Conservation (phyloP, 2,113 vertebrate species). For the Rhynchopsitta pachyrhyncha region DNA sequence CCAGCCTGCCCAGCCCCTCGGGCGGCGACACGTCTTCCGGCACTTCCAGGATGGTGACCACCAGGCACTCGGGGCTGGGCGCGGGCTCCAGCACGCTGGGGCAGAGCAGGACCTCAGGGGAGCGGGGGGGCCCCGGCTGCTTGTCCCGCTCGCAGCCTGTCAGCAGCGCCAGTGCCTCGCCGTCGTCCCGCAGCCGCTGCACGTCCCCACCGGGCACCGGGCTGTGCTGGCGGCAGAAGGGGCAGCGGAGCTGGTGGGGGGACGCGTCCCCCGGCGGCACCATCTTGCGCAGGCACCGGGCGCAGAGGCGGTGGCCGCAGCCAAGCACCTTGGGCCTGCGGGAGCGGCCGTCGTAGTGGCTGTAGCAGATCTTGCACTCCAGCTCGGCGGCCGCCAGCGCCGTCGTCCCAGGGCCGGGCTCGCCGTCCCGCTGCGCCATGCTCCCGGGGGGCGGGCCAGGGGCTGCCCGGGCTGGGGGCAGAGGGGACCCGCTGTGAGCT, state of each 20-base stretch:
- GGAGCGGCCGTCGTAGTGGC: constrained; percentile 76
- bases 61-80: constrained; percentile 78
- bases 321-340: constrained; percentile 81
- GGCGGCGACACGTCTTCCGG: constrained; percentile 76
- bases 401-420: constrained; percentile 18
- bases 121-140: neutral
- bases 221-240: constrained; percentile 87
- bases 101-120: constrained; percentile 80
- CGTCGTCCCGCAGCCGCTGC: constrained; percentile 82
- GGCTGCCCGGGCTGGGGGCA: neutral
- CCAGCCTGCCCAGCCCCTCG: constrained; percentile 77
- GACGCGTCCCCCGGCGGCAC: constrained; percentile 72
- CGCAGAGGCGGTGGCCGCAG: constrained; percentile 84
- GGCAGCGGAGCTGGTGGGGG: constrained; percentile 78
- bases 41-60: constrained; percentile 89
- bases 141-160: constrained; percentile 67
- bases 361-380: constrained; percentile 90
- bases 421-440: constrained; percentile 62
- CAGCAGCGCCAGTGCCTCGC: constrained; percentile 77
- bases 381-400: constrained; percentile 73
- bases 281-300: constrained; percentile 84
- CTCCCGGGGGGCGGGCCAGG: neutral
- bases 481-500: neutral
- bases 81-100: constrained; percentile 75
- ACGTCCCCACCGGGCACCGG: constrained; percentile 76